phyloP scores from a whole-genome alignment of 1,140 invertebrate species.

The Trichomalopsis sarcophagae region DNA sequence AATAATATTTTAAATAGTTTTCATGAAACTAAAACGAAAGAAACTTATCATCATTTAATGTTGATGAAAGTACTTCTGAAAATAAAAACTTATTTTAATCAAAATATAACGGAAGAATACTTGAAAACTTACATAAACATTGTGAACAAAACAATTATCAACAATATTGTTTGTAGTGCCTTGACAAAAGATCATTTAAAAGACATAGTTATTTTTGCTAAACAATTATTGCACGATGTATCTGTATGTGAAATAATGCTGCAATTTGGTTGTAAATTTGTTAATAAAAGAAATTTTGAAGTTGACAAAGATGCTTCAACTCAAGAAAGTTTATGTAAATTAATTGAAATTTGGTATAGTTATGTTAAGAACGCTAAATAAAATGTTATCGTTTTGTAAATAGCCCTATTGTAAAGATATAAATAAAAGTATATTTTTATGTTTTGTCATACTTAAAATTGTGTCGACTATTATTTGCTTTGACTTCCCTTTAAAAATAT shows the following conservation, averaged over 20 bases:
- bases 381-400: slow-evolving; percentile 22
- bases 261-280: slow-evolving; percentile 62
- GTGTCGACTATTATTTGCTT: neutral
- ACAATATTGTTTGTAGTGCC: slow-evolving; percentile 48
- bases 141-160: slow-evolving; percentile 57
- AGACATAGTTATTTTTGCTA: slow-evolving; percentile 54
- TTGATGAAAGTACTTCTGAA: slow-evolving; percentile 13
- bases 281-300: slow-evolving; percentile 36
- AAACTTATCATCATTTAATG: slow-evolving; percentile 23
- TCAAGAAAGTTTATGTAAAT: slow-evolving; percentile 31
- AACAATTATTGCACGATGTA: slow-evolving; percentile 54
- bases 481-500: no score
- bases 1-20: slow-evolving; percentile 58
- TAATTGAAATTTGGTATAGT: slow-evolving; percentile 36
- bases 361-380: slow-evolving; percentile 11
- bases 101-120: slow-evolving; percentile 11
- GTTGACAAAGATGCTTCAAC: neutral
- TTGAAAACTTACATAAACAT: slow-evolving; percentile 43
- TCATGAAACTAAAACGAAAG: slow-evolving; percentile 30
- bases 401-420: slow-evolving; percentile 37
- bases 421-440: slow-evolving; percentile 10
- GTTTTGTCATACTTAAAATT: neutral
- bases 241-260: slow-evolving; percentile 62
- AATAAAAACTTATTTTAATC: slow-evolving; percentile 10
- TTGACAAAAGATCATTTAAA: slow-evolving; percentile 55